phyloP scores from a whole-genome alignment of 2,888 invertebrate species.

The Octodonta nipae region DNA sequence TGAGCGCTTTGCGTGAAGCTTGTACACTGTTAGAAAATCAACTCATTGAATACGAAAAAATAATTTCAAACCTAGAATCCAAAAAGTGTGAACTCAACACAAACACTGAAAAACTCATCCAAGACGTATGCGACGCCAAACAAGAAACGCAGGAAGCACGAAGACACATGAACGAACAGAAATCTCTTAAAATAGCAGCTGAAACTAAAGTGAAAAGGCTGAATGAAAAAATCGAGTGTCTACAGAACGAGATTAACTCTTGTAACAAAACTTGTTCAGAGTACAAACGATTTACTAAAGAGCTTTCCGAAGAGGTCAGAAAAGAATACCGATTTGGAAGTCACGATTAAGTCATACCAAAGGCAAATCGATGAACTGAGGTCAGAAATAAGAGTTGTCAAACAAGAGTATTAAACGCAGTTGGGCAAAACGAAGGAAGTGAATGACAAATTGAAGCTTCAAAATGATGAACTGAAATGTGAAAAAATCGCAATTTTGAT shows the following conservation, averaged over 20 bases:
- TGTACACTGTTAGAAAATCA: slow-evolving; percentile 71
- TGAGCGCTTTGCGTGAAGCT: slow-evolving; percentile 62
- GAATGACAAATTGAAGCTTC: no score
- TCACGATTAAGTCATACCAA: slow-evolving; percentile 25
- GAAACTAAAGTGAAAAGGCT: slow-evolving; percentile 40
- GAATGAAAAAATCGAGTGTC: slow-evolving; percentile 33
- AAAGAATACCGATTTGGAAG: slow-evolving; percentile 25
- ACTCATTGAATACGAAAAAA: slow-evolving; percentile 59
- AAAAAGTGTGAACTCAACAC: slow-evolving; percentile 25
- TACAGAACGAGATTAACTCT: slow-evolving; percentile 29
- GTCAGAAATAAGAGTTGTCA: slow-evolving; percentile 39
- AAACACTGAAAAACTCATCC: slow-evolving; percentile 37
- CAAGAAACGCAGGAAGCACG: slow-evolving; percentile 37
- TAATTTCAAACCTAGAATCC: slow-evolving; percentile 40
- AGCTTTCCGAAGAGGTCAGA: slow-evolving; percentile 29
- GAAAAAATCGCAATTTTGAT: no score
- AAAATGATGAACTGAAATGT: no score
- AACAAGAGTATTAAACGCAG: no score
- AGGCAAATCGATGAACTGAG: slow-evolving; percentile 34
- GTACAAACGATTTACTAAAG: slow-evolving; percentile 26
- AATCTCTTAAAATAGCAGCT: slow-evolving; percentile 40
- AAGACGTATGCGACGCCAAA: slow-evolving; percentile 39
- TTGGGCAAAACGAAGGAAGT: no score
- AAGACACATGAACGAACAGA: slow-evolving; percentile 41
- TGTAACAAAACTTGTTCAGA: slow-evolving; percentile 28